phyloP scores from a whole-genome alignment of 2,888 invertebrate species.

The Dryobotodes eremita region DNA sequence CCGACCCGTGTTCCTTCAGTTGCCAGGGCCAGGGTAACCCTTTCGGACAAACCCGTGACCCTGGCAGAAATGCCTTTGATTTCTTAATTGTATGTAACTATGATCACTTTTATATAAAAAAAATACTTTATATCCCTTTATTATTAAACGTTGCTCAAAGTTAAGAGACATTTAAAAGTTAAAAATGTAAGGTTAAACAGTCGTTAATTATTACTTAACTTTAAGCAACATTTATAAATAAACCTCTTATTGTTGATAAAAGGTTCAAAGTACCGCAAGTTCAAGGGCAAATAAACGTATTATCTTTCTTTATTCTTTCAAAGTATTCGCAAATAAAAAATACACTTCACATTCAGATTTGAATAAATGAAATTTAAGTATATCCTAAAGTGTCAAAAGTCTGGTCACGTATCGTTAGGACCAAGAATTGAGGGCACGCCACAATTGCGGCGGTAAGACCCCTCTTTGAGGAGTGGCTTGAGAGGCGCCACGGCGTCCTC shows the following conservation, averaged over 20 bases:
- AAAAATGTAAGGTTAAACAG: too few relatives aligned
- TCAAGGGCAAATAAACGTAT: too few relatives aligned
- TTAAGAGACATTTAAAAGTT: background rate
- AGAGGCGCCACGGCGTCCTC: too few relatives aligned
- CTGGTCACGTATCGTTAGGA: background rate
- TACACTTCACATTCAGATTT: background rate
- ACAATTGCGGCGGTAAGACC: too few relatives aligned
- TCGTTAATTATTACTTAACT: background rate
- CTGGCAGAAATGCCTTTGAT: too few relatives aligned
- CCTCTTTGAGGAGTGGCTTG: too few relatives aligned
- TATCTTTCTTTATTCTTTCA: too few relatives aligned
- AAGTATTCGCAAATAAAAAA: background rate
- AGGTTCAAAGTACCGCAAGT: background rate
- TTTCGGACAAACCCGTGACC: too few relatives aligned
- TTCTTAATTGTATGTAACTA: background rate
- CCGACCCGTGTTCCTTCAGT: too few relatives aligned
- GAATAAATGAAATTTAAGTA: conserved; percentile 8
- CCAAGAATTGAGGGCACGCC: conserved; percentile 15
- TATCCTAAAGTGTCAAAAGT: background rate
- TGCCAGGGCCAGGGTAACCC: too few relatives aligned
- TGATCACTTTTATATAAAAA: background rate
- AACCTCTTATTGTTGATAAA: background rate
- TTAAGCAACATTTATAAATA: background rate
- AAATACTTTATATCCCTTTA: background rate
- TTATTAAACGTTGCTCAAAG: background rate